Evolutionary conservation across 2,888 invertebrate species (phyloP).

Genomic region (Amphipyra berbera): DNA sequence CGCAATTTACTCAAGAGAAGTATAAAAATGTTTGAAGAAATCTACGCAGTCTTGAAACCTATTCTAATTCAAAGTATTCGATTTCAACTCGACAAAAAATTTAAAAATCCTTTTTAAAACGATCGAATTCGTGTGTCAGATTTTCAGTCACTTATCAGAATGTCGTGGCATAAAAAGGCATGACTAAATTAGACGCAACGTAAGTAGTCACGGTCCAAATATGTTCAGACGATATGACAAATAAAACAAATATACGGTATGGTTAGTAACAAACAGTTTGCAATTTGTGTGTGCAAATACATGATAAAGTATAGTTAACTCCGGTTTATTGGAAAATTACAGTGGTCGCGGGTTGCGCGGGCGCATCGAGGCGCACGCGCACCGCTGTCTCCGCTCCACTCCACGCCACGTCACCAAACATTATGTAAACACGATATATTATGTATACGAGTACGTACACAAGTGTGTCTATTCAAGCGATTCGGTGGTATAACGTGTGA

Average conservation of each 20-base stretch:
- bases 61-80: background rate
- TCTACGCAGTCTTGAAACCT: too few relatives aligned
- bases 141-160: conserved; percentile 9
- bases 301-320: conserved; percentile 51
- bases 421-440: conserved; percentile 55
- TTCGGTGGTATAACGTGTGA: conserved; percentile 45
- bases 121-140: background rate
- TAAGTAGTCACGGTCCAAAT: conserved; percentile 13
- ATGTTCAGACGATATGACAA: conserved; percentile 17
- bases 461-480: conserved; percentile 44
- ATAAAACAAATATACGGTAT: conserved; percentile 16
- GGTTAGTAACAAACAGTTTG: conserved; percentile 51
- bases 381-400: conserved; percentile 51
- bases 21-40: too few relatives aligned
- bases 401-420: conserved; percentile 55
- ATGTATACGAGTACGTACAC: conserved; percentile 38
- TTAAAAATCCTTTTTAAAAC: too few relatives aligned
- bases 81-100: too few relatives aligned
- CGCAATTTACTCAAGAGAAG: background rate
- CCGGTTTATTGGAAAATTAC: conserved; percentile 70
- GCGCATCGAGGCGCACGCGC: conserved; percentile 35
- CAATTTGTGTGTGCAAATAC: conserved; percentile 48
- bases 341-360: conserved; percentile 52
- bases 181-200: conserved; percentile 14
- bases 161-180: conserved; percentile 14